A percentile compares a stretch with the other conserved stretches of the same genome.
Conservation (phyloP, 2,797 vertebrate genomes). For the Melanotaenia maccullochi region DNA sequence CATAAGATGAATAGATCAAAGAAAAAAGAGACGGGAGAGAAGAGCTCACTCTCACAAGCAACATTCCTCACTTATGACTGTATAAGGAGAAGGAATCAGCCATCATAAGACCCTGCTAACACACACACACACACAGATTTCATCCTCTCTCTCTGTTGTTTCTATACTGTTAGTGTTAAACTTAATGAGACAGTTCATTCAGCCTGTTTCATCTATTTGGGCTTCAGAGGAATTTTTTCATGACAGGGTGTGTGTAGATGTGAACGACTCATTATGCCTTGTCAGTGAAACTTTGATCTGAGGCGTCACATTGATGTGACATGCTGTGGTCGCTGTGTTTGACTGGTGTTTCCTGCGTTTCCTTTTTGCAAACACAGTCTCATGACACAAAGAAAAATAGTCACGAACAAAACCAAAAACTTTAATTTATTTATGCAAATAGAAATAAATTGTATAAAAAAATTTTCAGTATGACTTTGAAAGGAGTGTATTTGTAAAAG, state of each 20-base stretch:
- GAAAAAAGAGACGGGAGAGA: slow-evolving; percentile 42
- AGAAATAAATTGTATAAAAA: neutral
- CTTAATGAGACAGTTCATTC: slow-evolving; percentile 43
- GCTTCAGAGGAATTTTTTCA: slow-evolving; percentile 26
- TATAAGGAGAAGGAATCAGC: slow-evolving; percentile 79
- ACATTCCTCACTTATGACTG: slow-evolving; percentile 78
- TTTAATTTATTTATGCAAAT: neutral
- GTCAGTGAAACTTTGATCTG: slow-evolving; percentile 23
- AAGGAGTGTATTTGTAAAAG: neutral
- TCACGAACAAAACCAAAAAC: neutral
- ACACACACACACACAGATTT: slow-evolving; percentile 49
- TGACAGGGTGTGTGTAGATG: slow-evolving; percentile 4
- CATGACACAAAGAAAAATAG: neutral
- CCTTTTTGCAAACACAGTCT: neutral
- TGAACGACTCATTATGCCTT: neutral
- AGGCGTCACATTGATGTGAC: slow-evolving; percentile 14
- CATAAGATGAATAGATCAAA: slow-evolving; percentile 58
- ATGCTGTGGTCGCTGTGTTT: neutral
- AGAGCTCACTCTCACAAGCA: slow-evolving; percentile 50
- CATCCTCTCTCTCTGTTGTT: slow-evolving; percentile 21
- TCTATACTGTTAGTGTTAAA: slow-evolving; percentile 40
- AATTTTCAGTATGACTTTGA: neutral
- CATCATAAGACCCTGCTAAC: slow-evolving; percentile 45
- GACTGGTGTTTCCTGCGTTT: slow-evolving; percentile 11
- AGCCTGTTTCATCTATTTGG: slow-evolving; percentile 23